Percentiles rank a stretch among this genome's conserved stretches.
These are phyloP conservation scores for Circaetus cinerascens DNA, from an alignment of 2,113 vertebrate genomes.

Conservation along the genomic window DNA sequence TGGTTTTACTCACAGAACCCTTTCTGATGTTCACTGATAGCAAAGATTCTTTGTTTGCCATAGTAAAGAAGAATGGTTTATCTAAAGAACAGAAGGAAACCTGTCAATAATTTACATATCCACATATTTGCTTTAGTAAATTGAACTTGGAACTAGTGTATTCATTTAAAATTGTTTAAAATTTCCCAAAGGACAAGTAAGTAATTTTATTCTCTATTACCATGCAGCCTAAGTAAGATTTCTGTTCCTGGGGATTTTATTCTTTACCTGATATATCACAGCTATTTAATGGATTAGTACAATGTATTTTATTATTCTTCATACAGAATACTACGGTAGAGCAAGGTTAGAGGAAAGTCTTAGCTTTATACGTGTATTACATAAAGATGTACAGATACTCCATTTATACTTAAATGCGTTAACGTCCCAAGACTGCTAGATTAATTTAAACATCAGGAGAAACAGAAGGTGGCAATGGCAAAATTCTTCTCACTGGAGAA, in stretches of 20 bases:
- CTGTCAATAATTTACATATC: not conserved
- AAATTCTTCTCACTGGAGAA: not conserved
- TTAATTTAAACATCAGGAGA: not conserved
- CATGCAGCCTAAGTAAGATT: not conserved
- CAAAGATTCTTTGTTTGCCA: not conserved
- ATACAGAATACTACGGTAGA: not conserved
- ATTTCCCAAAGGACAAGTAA: not conserved
- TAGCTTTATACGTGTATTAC: not conserved
- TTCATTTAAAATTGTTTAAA: not conserved
- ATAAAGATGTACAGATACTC: not conserved
- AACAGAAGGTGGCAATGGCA: not conserved
- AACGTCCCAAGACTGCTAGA: not conserved
- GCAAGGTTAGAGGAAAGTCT: not conserved
- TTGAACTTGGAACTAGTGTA: not conserved
- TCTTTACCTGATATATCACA: not conserved
- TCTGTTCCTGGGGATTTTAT: not conserved
- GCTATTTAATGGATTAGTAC: not conserved
- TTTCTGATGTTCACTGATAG: not conserved
- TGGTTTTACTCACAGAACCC: not conserved
- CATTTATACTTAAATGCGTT: not conserved
- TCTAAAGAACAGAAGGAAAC: not conserved
- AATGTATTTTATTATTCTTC: not conserved
- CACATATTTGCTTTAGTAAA: not conserved
- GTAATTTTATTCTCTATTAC: not conserved
- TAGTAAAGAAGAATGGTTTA: not conserved